Evolutionary conservation across 2,113 vertebrate species (phyloP), one percentile per base, ranked within the genome.

Genomic region (Delphinus delphis): DNA sequence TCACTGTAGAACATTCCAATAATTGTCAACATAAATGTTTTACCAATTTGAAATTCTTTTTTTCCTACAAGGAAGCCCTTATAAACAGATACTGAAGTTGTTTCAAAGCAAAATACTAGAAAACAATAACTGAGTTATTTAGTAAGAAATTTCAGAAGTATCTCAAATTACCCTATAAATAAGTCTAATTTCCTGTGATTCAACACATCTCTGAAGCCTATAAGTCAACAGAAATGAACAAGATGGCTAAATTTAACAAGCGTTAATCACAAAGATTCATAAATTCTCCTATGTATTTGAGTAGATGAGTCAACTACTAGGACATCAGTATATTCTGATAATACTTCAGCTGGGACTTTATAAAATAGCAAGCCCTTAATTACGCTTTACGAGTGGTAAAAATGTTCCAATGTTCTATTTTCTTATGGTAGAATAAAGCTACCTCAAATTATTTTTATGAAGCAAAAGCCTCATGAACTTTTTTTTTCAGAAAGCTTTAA

Each of bases 21-120:
- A 93, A 74, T 21, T 88, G 38, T 74, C 53, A 77, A 33, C n/a
- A 85, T 44, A 88, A 87, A 90, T 25, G 28, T 60, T 70, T 76
- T 83, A 84, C 21, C 63, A 97, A 73, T 47, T 47, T 86, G 25
- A 70, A 90, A 85, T 79, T 93, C 31, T 41, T 76, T 85, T 97
- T 71, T 70, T 90, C 53, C 67, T 82, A 84, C 9, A 82, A 74
- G 11, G 73, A 94, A 95, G 50, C 4, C 31, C 36, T 88, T 81
- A 74, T 63, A 97, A 96, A 90, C 6, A 81, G 6, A 96, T n/a
- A 82, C 0, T 89, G 53, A 95, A 89, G 44, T 73, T 86, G 44
- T 86, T 89, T 28, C n/a, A 68, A 93, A 84, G 73, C 25, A 95
- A 95, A 84, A 77, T 41, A 80, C 21, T 71, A n/a, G 88, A 97